phyloP scores from a whole-genome alignment of 2,888 invertebrate species.

The Onthophagus sagittarius region DNA sequence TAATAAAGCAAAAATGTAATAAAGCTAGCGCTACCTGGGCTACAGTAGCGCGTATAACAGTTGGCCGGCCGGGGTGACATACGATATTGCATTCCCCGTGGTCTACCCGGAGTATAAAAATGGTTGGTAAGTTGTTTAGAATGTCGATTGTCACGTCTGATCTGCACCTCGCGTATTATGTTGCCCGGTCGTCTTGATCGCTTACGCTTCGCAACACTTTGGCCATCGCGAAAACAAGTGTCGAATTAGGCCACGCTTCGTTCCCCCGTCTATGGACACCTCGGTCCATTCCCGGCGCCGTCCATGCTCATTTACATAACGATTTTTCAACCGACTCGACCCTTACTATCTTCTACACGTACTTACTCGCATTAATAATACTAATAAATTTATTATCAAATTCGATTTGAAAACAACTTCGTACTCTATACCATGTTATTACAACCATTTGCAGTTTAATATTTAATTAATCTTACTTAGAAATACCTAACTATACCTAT shows the following conservation, averaged over 20 bases:
- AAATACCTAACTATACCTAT: too few relatives aligned
- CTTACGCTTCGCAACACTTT: conserved; percentile 34
- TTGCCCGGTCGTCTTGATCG: conserved; percentile 32
- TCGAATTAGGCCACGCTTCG: conserved; percentile 35
- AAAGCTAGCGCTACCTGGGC: conserved; percentile 22
- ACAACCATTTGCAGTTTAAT: too few relatives aligned
- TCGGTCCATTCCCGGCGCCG: conserved; percentile 26
- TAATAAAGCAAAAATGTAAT: conserved; percentile 17
- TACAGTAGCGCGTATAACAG: conserved; percentile 28
- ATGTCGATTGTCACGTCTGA: conserved; percentile 32
- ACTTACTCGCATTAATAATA: conserved; percentile 18
- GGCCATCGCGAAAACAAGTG: conserved; percentile 34
- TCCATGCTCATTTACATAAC: conserved; percentile 29
- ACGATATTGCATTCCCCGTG: conserved; percentile 29
- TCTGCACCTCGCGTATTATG: conserved; percentile 31
- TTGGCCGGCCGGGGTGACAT: conserved; percentile 29
- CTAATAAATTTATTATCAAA: conserved; percentile 2
- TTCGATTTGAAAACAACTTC: conserved; percentile 1
- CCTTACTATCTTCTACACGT: conserved; percentile 16
- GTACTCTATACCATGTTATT: too few relatives aligned
- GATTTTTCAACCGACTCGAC: conserved; percentile 23
- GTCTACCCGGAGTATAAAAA: conserved; percentile 29
- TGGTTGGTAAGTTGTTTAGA: conserved; percentile 31
- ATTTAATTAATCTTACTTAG: too few relatives aligned
- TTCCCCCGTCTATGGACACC: conserved; percentile 33